These are phyloP conservation scores for Meiosimyza platycephala DNA, from an alignment of 2,888 invertebrate species.

Conservation along the genomic window DNA sequence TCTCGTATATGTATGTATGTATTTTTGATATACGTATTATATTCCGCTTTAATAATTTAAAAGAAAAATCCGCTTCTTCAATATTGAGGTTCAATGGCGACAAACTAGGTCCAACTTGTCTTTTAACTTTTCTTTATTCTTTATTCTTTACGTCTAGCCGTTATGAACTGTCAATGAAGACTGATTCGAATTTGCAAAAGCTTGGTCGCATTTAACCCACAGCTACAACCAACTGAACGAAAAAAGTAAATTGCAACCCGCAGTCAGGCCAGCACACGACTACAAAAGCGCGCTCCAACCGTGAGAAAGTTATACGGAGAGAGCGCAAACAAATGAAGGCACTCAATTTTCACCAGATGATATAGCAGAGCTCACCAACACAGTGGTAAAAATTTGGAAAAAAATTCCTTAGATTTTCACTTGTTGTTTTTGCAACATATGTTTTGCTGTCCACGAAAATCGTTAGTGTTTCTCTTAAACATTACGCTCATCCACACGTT, in stretches of 20 bases:
- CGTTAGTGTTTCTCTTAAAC: too few species aligned
- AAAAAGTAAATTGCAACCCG: slow-evolving; percentile 6
- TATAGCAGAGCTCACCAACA: too few species aligned
- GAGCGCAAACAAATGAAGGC: too few species aligned
- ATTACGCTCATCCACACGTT: too few species aligned
- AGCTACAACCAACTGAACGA: slow-evolving; percentile 2
- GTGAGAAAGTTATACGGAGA: too few species aligned
- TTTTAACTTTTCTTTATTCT: not conserved
- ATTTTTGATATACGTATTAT: slow-evolving; percentile 20
- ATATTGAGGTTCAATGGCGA: slow-evolving; percentile 33
- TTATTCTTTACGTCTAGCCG: slow-evolving; percentile 39
- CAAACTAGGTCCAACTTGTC: slow-evolving; percentile 19
- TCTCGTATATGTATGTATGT: not conserved
- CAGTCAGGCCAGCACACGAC: not conserved
- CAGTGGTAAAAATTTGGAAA: too few species aligned
- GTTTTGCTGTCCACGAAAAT: too few species aligned
- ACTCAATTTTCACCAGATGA: too few species aligned
- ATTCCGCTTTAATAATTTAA: not conserved
- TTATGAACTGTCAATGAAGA: slow-evolving; percentile 50
- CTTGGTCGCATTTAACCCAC: slow-evolving; percentile 47
- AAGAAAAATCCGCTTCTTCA: slow-evolving; percentile 11
- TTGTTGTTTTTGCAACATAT: too few species aligned
- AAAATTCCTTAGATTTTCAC: too few species aligned
- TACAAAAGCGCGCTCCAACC: too few species aligned
- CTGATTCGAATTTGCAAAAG: slow-evolving; percentile 43